Conservation (phyloP, 92 coral and sea anemone genomes). For the Palythoa heliodiscus region DNA sequence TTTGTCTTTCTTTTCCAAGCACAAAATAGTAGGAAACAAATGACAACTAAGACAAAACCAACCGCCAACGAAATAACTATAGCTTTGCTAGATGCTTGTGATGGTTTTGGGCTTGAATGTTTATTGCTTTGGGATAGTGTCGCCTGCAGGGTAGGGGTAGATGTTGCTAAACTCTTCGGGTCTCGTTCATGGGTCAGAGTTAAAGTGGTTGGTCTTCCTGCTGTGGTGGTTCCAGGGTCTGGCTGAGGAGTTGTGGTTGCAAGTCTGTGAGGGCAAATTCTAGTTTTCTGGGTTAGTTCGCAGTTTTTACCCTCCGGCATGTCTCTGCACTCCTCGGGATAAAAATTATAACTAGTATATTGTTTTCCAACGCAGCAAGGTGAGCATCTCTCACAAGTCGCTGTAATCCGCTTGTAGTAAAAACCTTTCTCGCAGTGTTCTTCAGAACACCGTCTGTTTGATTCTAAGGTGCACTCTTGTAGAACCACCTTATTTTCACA, state of each 20-base stretch:
- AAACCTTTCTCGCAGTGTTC: neutral
- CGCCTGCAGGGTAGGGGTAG: no score
- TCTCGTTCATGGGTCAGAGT: no score
- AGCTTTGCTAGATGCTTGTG: no score
- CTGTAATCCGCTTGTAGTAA: neutral
- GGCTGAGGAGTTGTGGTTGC: neutral
- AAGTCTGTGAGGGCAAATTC: neutral
- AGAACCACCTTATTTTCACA: neutral
- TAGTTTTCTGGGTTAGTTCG: neutral
- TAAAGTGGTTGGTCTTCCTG: neutral
- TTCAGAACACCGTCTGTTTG: neutral
- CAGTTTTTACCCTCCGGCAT: neutral
- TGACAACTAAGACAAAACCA: no score
- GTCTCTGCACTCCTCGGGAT: neutral
- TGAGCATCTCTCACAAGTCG: neutral
- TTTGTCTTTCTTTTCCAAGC: no score
- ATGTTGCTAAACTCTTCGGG: no score
- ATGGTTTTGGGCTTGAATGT: no score
- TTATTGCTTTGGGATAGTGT: no score
- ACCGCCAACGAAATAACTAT: no score
- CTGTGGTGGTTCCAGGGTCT: neutral
- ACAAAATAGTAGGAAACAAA: no score
- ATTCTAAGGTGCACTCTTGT: neutral
- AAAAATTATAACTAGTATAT: neutral
- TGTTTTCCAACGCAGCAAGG: neutral